Evolutionary conservation across 2,797 vertebrate genomes (phyloP).

Genomic region (Sebastes glaucus): DNA sequence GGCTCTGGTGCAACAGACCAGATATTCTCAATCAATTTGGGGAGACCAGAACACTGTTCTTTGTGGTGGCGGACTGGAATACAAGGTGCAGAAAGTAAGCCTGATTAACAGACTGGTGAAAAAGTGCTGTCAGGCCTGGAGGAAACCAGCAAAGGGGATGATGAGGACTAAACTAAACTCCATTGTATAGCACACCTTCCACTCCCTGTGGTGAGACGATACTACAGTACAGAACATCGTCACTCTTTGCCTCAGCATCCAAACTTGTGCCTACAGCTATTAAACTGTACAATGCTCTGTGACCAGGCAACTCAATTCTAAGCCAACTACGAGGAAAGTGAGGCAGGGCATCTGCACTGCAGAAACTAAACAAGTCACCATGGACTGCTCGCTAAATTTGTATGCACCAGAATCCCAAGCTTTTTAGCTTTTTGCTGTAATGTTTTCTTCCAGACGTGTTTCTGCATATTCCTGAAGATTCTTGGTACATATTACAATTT

Average conservation of each 20-base stretch:
- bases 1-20: not conserved
- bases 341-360: conserved; percentile 7
- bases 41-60: conserved; percentile 8
- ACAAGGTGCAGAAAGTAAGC: conserved; percentile 4
- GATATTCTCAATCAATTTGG: conserved; percentile 11
- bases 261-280: conserved; percentile 38
- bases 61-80: not conserved
- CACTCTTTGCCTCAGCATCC: conserved; percentile 21
- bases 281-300: conserved; percentile 16
- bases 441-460: conserved; percentile 21
- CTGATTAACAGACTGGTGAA: conserved; percentile 30
- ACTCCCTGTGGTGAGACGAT: not conserved
- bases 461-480: conserved; percentile 15
- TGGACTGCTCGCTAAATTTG: not conserved
- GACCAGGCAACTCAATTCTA: conserved; percentile 16
- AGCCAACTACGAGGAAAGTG: conserved; percentile 6
- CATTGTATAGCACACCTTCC: conserved; percentile 15
- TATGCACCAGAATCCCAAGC: conserved; percentile 11
- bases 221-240: conserved; percentile 6
- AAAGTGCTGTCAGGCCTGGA: conserved; percentile 18
- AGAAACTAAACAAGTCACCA: conserved; percentile 27
- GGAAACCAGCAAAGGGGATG: conserved; percentile 10
- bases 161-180: conserved; percentile 15
- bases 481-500: not conserved
- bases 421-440: conserved; percentile 4